These are phyloP conservation scores for Cryptophagus acutangulus DNA, from an alignment of 2,888 invertebrate genomes.

Conservation along the genomic window DNA sequence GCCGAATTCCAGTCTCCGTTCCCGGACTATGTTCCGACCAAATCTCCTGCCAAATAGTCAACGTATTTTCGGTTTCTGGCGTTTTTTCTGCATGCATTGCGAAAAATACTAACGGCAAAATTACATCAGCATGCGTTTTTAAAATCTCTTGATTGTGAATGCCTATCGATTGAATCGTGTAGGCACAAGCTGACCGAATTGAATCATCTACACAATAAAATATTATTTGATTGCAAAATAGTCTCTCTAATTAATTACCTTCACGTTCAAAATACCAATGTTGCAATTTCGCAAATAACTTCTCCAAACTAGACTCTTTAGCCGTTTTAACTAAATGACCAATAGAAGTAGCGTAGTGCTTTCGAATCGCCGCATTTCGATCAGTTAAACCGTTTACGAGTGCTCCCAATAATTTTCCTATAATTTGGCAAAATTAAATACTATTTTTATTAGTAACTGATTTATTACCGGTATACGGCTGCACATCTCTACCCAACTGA, in stretches of 20 bases:
- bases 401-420: conserved; percentile 59
- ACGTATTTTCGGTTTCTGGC: conserved; percentile 59
- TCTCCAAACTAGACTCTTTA: conserved; percentile 68
- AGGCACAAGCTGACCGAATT: conserved; percentile 67
- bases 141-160: conserved; percentile 78
- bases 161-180: conserved; percentile 74
- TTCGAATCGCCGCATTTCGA: conserved; percentile 76
- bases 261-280: conserved; percentile 65
- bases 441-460: conserved; percentile 5
- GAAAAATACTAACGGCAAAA: conserved; percentile 80
- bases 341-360: conserved; percentile 76
- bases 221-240: neutral
- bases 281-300: conserved; percentile 58
- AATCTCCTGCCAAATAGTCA: conserved; percentile 79
- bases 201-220: conserved; percentile 66
- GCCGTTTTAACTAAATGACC: conserved; percentile 80
- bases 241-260: conserved; percentile 51
- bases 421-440: conserved; percentile 27
- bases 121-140: conserved; percentile 67
- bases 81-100: conserved; percentile 83
- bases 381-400: conserved; percentile 77
- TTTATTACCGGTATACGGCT: conserved; percentile 58
- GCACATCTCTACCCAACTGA: conserved; percentile 52
- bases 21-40: conserved; percentile 88
- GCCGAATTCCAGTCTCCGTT: conserved; percentile 75